Conservation (phyloP, 2,113 vertebrate species). For the Boleophthalmus pectinirostris region DNA sequence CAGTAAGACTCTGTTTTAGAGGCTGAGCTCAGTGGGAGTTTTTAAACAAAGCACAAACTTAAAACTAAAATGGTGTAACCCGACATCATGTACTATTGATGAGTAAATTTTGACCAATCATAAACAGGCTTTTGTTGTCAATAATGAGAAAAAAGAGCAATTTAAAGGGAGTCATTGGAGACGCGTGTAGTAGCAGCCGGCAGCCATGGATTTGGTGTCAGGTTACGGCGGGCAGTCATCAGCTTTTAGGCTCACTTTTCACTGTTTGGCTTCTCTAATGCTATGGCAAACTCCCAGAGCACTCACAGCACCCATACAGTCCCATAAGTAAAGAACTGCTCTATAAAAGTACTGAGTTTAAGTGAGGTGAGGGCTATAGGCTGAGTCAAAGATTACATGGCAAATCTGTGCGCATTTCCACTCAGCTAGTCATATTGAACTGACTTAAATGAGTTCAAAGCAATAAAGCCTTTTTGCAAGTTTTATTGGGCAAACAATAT, state of each 20-base stretch:
- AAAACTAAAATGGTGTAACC: constrained; percentile 38
- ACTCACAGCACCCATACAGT: constrained; percentile 85
- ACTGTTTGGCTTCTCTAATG: constrained; percentile 82
- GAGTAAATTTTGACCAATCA: constrained; percentile 58
- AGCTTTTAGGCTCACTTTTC: constrained; percentile 94
- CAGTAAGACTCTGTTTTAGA: constrained; percentile 68
- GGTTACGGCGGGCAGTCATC: constrained; percentile 88
- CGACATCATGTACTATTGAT: constrained; percentile 57
- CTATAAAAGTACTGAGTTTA: constrained; percentile 50
- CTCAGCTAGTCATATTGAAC: constrained; percentile 39
- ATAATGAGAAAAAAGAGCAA: constrained; percentile 70
- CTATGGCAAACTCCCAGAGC: constrained; percentile 86
- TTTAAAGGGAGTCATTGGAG: constrained; percentile 77
- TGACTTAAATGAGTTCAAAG: constrained; percentile 50
- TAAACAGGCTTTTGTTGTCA: constrained; percentile 64
- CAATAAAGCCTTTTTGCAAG: constrained; percentile 59
- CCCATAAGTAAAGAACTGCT: constrained; percentile 81
- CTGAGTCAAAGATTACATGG: constrained; percentile 30
- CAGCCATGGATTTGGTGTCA: constrained; percentile 93
- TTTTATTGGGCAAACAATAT: constrained; percentile 63
- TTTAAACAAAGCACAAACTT: constrained; percentile 51
- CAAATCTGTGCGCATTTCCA: constrained; percentile 32
- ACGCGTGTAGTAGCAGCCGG: constrained; percentile 85
- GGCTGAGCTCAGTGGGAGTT: constrained; percentile 42
- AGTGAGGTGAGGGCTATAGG: constrained; percentile 33